Percentiles rank a stretch among this genome's conserved stretches.
phyloP scores from a whole-genome alignment of 2,888 invertebrate genomes.

The Saturnia pavonia region DNA sequence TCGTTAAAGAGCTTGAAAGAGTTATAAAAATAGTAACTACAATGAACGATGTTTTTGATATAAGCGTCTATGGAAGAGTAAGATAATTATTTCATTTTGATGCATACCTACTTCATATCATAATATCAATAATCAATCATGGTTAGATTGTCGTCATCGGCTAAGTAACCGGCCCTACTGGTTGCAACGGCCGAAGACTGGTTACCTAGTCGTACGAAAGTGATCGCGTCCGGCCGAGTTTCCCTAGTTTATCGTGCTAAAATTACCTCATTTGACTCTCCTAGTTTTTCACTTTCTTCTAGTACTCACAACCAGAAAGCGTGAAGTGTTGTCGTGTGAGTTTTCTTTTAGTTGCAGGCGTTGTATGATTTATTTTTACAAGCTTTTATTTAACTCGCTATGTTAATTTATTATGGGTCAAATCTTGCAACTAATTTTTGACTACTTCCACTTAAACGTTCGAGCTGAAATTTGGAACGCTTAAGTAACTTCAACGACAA shows the following conservation, averaged over 20 bases:
- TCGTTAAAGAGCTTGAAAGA: neutral
- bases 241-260: conserved; percentile 55
- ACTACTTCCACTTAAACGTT: too few species aligned
- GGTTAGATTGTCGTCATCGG: neutral
- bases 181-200: conserved; percentile 31
- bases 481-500: too few species aligned
- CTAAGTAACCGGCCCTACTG: conserved; percentile 4
- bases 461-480: too few species aligned
- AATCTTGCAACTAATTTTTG: too few species aligned
- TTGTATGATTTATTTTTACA: conserved; percentile 1
- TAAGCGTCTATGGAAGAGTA: neutral
- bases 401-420: too few species aligned
- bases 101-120: neutral
- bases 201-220: conserved; percentile 59
- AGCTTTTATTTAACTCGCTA: neutral
- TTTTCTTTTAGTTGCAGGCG: conserved; percentile 6
- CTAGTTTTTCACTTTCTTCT: conserved; percentile 74
- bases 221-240: conserved; percentile 59
- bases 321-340: conserved; percentile 49
- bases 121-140: conserved; percentile 2
- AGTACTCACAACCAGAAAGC: conserved; percentile 65
- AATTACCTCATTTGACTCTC: conserved; percentile 68
- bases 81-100: neutral
- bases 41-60: neutral
- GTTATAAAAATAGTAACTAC: neutral